phyloP scores from a whole-genome alignment of 2,888 invertebrate genomes.

The Athripsodes cinereus region DNA sequence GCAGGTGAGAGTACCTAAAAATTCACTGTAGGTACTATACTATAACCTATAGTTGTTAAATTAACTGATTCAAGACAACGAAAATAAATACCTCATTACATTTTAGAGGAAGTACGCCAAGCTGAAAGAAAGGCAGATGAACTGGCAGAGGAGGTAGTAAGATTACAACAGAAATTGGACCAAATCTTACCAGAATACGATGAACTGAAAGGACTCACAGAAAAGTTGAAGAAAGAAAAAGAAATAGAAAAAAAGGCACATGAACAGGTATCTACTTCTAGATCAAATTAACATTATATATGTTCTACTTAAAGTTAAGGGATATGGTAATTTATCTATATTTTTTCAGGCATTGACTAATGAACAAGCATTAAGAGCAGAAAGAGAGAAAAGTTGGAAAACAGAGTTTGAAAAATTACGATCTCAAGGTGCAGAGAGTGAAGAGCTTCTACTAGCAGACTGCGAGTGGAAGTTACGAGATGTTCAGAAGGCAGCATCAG shows the following conservation, averaged over 20 bases:
- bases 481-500: slow-evolving; percentile 65
- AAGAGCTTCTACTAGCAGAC: slow-evolving; percentile 68
- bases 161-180: slow-evolving; percentile 43
- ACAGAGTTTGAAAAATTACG: slow-evolving; percentile 62
- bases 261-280: slow-evolving; percentile 19
- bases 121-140: slow-evolving; percentile 42
- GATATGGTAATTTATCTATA: no score
- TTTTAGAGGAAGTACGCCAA: slow-evolving; percentile 28
- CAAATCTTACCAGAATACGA: slow-evolving; percentile 34
- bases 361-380: slow-evolving; percentile 58
- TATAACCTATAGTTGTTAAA: no score
- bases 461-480: slow-evolving; percentile 81
- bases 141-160: slow-evolving; percentile 42
- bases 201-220: slow-evolving; percentile 42
- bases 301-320: no score
- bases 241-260: slow-evolving; percentile 20
- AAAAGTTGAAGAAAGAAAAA: slow-evolving; percentile 18
- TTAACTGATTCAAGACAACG: no score
- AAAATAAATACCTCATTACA: not conserved
- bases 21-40: no score
- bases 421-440: slow-evolving; percentile 62
- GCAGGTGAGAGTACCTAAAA: slow-evolving; percentile 39
- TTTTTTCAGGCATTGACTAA: slow-evolving; percentile 50
- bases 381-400: slow-evolving; percentile 63
- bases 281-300: no score